These are phyloP conservation scores for Kradibia gibbosae DNA, from an alignment of 1,140 invertebrate species.

Conservation along the genomic window DNA sequence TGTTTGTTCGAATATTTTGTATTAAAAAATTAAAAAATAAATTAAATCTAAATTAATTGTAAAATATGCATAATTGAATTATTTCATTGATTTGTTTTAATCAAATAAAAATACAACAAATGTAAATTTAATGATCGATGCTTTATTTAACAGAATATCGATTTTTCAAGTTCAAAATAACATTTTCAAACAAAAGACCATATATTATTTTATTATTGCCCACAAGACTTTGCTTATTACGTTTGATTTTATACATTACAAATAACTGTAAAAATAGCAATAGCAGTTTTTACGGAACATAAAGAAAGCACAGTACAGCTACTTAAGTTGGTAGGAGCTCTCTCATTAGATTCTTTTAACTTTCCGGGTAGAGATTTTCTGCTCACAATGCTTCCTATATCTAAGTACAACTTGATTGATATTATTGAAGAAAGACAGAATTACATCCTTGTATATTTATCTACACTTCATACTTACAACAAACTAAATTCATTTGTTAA, in stretches of 20 bases:
- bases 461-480: not conserved
- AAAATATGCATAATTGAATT: too few species aligned
- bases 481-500: not conserved
- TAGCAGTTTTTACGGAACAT: constrained; percentile 10
- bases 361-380: constrained; percentile 27
- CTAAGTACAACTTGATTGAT: constrained; percentile 25
- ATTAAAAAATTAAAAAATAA: too few species aligned
- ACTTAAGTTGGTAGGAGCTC: not conserved
- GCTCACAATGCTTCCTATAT: constrained; percentile 15
- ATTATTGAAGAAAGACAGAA: not conserved
- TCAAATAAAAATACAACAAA: too few species aligned
- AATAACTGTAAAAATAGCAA: not conserved
- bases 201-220: too few species aligned
- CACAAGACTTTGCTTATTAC: too few species aligned
- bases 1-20: too few species aligned
- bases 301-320: not conserved
- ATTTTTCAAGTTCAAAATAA: too few species aligned
- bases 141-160: too few species aligned
- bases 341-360: constrained; percentile 23
- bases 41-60: too few species aligned
- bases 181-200: too few species aligned
- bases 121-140: too few species aligned
- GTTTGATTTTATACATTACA: not conserved
- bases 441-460: not conserved
- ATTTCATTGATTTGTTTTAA: too few species aligned